phyloP scores from a whole-genome alignment of 2,797 vertebrate genomes.

The Catamblyrhynchus diadema region DNA sequence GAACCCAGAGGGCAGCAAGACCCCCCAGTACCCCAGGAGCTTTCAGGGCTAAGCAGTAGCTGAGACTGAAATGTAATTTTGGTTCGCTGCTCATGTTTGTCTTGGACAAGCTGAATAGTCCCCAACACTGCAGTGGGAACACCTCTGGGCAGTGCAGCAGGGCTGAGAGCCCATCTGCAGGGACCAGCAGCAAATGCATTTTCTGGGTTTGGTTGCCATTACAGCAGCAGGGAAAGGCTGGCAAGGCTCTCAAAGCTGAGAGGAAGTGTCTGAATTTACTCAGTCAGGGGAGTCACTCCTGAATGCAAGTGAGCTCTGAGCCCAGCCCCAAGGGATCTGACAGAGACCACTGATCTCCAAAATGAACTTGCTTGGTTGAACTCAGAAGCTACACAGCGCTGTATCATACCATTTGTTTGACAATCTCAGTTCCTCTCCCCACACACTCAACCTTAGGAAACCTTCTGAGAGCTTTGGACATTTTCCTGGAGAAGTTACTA shows the following conservation, averaged over 20 bases:
- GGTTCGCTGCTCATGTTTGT: not conserved
- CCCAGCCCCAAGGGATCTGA: not conserved
- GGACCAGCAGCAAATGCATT: accelerated
- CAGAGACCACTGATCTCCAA: not conserved
- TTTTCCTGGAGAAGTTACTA: not conserved
- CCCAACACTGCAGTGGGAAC: not conserved
- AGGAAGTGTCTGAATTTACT: not conserved
- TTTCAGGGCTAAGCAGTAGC: not conserved
- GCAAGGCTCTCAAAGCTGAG: not conserved
- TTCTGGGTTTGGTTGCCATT: not conserved
- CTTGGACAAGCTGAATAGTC: not conserved
- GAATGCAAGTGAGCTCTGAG: not conserved
- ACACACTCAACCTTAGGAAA: constrained; percentile 26
- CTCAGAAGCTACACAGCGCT: not conserved
- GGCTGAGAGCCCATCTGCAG: not conserved
- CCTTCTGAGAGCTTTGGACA: not conserved
- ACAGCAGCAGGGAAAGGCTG: not conserved
- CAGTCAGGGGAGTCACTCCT: not conserved
- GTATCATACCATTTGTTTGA: not conserved
- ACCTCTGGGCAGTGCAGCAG: accelerated
- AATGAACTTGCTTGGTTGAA: not conserved
- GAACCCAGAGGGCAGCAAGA: not conserved
- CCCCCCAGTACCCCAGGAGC: not conserved
- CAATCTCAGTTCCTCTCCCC: not conserved
- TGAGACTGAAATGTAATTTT: not conserved